Conservation (phyloP, 2,797 vertebrate genomes). For the Netta rufina region DNA sequence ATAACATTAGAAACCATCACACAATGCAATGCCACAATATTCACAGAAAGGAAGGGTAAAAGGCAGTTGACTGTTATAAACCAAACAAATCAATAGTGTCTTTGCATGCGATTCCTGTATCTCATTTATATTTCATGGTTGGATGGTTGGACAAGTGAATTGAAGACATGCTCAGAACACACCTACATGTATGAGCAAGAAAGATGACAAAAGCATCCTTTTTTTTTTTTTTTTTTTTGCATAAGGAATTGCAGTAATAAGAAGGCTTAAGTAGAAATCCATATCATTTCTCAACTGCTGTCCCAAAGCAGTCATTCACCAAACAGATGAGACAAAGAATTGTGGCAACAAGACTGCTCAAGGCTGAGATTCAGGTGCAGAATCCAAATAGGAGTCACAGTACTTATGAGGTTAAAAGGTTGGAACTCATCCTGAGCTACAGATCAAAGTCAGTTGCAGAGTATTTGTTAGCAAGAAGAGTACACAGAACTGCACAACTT, state of each 20-base stretch:
- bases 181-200: accelerated
- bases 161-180: neutral
- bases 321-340: neutral
- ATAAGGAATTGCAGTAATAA: neutral
- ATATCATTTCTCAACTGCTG: neutral
- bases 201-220: neutral
- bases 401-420: neutral
- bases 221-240: neutral
- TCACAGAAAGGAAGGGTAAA: neutral
- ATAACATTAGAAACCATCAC: neutral
- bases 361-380: neutral
- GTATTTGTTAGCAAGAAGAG: neutral
- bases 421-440: neutral
- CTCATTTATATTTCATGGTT: neutral
- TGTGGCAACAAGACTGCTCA: neutral
- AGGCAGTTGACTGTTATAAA: neutral
- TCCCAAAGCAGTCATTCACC: neutral
- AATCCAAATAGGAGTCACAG: neutral
- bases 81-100: neutral
- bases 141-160: neutral
- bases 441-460: neutral
- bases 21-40: neutral
- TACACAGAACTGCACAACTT: neutral
- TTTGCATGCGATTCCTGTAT: neutral
- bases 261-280: neutral